These are phyloP conservation scores for Cepaea nemoralis DNA, from an alignment of 1,140 invertebrate species.

Conservation along the genomic window DNA sequence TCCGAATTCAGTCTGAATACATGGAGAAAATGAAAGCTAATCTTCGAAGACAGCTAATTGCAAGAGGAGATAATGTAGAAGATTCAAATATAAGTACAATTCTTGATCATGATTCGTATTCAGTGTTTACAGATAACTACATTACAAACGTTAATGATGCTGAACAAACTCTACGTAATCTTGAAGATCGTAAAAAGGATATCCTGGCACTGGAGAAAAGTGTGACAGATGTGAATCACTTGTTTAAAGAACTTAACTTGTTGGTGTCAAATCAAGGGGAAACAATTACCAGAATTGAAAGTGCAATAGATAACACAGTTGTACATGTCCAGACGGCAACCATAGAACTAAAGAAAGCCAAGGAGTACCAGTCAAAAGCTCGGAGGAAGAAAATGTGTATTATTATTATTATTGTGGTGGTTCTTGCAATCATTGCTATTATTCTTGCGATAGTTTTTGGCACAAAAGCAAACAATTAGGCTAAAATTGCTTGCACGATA, in stretches of 20 bases:
- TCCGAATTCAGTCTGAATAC: conserved; percentile 55
- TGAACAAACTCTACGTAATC: conserved; percentile 51
- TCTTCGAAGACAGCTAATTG: conserved; percentile 46
- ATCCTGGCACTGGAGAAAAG: conserved; percentile 56
- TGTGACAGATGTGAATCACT: conserved; percentile 55
- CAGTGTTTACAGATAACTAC: conserved; percentile 55
- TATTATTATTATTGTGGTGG: conserved; percentile 47
- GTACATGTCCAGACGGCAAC: conserved; percentile 49
- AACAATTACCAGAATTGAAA: conserved; percentile 55
- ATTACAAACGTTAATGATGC: conserved; percentile 55
- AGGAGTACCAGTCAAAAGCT: conserved; percentile 44
- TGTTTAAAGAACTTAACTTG: conserved; percentile 60
- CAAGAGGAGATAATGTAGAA: conserved; percentile 40
- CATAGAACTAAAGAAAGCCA: conserved; percentile 48
- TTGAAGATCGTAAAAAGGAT: conserved; percentile 75
- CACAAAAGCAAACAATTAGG: not conserved
- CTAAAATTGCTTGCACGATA: no score
- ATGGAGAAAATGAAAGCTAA: conserved; percentile 56
- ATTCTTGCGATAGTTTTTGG: conserved; percentile 41
- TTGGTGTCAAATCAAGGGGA: conserved; percentile 58
- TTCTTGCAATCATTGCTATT: conserved; percentile 47
- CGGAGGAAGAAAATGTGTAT: conserved; percentile 53
- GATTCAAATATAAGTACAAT: conserved; percentile 47
- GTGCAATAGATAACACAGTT: conserved; percentile 45
- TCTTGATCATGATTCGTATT: conserved; percentile 49